These are phyloP conservation scores for Microchrysa polita DNA, from an alignment of 2,888 invertebrate genomes.

Conservation along the genomic window DNA sequence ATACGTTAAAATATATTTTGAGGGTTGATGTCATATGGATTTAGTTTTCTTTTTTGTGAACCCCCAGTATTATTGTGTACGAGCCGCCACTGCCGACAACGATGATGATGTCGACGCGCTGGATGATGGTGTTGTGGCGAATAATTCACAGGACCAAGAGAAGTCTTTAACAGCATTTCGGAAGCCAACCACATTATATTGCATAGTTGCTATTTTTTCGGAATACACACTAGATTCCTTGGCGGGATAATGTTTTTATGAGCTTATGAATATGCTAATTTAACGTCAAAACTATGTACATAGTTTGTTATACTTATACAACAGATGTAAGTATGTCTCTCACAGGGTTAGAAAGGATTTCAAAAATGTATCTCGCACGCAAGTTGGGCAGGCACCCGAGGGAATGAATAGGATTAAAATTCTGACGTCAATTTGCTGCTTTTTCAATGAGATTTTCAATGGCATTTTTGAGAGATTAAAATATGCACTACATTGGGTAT, in stretches of 20 bases:
- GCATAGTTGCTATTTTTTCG: conserved; percentile 19
- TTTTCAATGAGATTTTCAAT: too few species aligned
- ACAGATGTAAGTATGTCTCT: neutral
- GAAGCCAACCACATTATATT: neutral
- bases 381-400: too few species aligned
- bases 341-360: neutral
- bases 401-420: too few species aligned
- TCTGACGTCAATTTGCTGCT: too few species aligned
- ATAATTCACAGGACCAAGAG: conserved; percentile 13
- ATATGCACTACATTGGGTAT: too few species aligned
- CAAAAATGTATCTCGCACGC: neutral
- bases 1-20: too few species aligned
- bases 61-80: too few species aligned
- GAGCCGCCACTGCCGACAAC: too few species aligned
- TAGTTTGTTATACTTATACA: neutral
- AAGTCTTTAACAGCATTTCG: conserved; percentile 12
- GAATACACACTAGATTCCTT: neutral
- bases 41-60: too few species aligned
- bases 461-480: too few species aligned
- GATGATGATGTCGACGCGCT: too few species aligned
- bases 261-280: conserved; percentile 26
- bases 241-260: conserved; percentile 13
- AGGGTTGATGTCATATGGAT: too few species aligned
- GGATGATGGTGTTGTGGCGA: neutral
- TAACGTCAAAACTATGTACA: neutral